Base-by-base conservation (phyloP, 2,888 invertebrate genomes). In the Drosophila tripunctata region DNA sequence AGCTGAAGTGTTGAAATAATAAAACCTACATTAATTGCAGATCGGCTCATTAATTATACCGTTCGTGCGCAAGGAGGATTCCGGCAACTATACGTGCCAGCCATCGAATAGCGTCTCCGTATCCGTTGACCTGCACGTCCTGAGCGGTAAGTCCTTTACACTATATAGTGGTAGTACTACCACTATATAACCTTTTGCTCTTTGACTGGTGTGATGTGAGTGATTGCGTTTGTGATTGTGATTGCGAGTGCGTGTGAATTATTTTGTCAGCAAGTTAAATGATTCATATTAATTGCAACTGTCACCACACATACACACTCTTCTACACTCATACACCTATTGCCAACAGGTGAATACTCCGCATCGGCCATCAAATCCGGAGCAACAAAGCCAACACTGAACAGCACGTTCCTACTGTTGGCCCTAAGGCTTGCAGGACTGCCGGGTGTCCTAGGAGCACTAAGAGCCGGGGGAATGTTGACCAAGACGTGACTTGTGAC, bases 101-200 rank as follows among this genome's bases (percentile, higher is more conserved):
- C 98, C 99, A 73, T 96, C 96, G 88, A 99, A 98, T 92, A 94
- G 97, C 80, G 95, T 96, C 92, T 95, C 96, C 67, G 96, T 97
- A 70, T 96, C 96, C 90, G 96, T 97, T 70, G 94, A 96, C 90
- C 94, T 97, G 85, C 97, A 97, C 92, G 97, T 98, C 75, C 94
- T 97, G 79, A 97, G 96, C 92, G 97, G 97, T 97, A 91, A 93
- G 88, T 86, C 24, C 33, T 40, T 30, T 12, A 30, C 40, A 5
- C 36, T 31, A 2, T 33, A 19, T 17, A 38, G 3, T 21, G 4
- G 21, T 21, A 10, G 8, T 27, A 15, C 15, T 31, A 14, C 31
- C n/a, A n/a, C n/a, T n/a, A 17, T 24, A 40, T 41, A 33, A 24
- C n/a, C 24, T 14, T 51, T 4, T 14, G 30, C 24, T 19, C 31